Evolutionary conservation across 1,140 invertebrate genomes (phyloP), one percentile per base, ranked within the genome.

Genomic region (Platyura marginata): DNA sequence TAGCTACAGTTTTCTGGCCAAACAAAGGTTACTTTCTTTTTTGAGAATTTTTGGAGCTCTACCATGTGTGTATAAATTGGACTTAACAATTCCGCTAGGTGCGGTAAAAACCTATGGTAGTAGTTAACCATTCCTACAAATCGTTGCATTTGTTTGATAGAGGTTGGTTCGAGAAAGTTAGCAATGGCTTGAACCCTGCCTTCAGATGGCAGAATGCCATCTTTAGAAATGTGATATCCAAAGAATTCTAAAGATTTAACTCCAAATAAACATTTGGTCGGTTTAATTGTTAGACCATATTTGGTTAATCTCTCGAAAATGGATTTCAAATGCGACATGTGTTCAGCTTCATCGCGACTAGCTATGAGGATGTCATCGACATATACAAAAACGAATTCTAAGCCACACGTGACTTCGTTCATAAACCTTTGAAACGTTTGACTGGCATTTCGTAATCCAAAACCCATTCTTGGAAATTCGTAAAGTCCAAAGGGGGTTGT

Each of bases 311-410:
- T 23, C n/a, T 47, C 33, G 18, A 62, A 53, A 2, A 49, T 4
- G 10, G 46, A 42, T 3, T 33, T 29, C 1, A 55, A 45, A 36
- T 60, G 55, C 3, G 44, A 1, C 0, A 42, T 20, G 42, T 64
- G 62, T 39, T 61, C 45, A 13, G 51, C 46, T n/a, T 39, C 19
- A 9, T 19, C 29, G 13, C 40, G 43, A 9, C 52, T 56, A 29
- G 51, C 59, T 2, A 71, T 47, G 2, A 70, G 47, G n/a, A 73
- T 57, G 46, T 71, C 70, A 47, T 72, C 71, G 0, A 73, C 20
- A 46, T 68, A 73, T 2, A 59, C 47, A 36, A 57, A 52, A 18
- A 19, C 19, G 33, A 53, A 56, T 40, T 56, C 50, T 9, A 57
- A 45, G 10, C 35, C 55, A 20, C 40, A 21, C 13, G 49, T 11